Conservation (phyloP, 2,113 vertebrate species). For the Garra rufa region DNA sequence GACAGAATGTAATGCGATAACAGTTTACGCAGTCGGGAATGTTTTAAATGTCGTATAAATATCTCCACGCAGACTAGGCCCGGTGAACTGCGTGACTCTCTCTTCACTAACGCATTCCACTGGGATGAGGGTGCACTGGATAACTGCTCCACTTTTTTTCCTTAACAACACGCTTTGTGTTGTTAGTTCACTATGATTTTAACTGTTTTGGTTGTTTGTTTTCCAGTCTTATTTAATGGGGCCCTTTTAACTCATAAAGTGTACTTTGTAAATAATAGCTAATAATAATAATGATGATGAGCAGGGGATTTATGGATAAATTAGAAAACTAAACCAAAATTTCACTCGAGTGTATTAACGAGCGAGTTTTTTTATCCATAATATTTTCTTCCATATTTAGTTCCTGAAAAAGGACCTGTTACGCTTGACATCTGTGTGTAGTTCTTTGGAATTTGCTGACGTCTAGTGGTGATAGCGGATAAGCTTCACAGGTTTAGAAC, state of each 20-base stretch:
- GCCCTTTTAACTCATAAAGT: background rate
- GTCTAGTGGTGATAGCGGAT: background rate
- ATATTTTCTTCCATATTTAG: background rate
- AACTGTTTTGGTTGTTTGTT: background rate
- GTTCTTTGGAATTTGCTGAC: background rate
- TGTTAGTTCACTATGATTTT: background rate
- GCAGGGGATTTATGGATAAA: background rate
- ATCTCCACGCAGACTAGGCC: constrained; percentile 17
- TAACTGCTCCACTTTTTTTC: background rate
- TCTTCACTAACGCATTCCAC: background rate
- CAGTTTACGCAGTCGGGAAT: background rate
- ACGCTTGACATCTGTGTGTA: background rate
- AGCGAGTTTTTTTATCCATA: background rate
- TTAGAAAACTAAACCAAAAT: background rate
- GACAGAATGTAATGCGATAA: constrained; percentile 32
- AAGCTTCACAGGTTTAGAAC: too few species aligned
- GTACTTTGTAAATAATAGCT: background rate
- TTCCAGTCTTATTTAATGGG: background rate
- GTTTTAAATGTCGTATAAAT: background rate
- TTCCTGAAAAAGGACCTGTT: background rate
- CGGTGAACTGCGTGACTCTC: background rate
- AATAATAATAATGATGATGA: background rate
- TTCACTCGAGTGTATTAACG: background rate
- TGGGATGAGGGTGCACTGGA: background rate
- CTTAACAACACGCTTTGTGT: background rate